These are phyloP conservation scores for Trilocha varians DNA, from an alignment of 2,888 invertebrate genomes.

Conservation along the genomic window DNA sequence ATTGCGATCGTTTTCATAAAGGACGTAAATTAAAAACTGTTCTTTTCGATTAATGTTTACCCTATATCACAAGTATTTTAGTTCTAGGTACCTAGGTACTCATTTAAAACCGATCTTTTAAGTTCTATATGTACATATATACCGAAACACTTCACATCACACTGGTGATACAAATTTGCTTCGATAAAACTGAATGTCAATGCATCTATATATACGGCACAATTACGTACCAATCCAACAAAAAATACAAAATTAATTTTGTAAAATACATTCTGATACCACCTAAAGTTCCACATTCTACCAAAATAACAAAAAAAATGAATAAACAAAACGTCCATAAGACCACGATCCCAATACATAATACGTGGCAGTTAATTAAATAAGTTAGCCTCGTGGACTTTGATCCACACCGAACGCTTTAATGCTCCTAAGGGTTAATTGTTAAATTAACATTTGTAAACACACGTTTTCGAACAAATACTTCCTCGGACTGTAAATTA, in stretches of 20 bases:
- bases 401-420: not conserved
- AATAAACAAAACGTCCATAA: not conserved
- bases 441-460: not conserved
- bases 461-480: not conserved
- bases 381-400: not conserved
- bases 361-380: conserved; percentile 7
- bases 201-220: too few species aligned
- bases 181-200: too few species aligned
- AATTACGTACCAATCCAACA: not conserved
- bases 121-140: too few species aligned
- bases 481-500: not conserved
- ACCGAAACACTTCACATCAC: too few species aligned
- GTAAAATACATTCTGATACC: not conserved
- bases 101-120: too few species aligned
- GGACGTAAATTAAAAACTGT: too few species aligned
- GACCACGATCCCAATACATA: not conserved
- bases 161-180: too few species aligned
- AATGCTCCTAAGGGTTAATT: not conserved
- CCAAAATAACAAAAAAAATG: not conserved
- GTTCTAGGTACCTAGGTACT: too few species aligned
- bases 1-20: too few species aligned
- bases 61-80: too few species aligned
- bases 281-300: not conserved
- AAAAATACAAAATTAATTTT: not conserved
- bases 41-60: too few species aligned